phyloP scores from a whole-genome alignment of 1,140 invertebrate genomes.

The Galleria mellonella region DNA sequence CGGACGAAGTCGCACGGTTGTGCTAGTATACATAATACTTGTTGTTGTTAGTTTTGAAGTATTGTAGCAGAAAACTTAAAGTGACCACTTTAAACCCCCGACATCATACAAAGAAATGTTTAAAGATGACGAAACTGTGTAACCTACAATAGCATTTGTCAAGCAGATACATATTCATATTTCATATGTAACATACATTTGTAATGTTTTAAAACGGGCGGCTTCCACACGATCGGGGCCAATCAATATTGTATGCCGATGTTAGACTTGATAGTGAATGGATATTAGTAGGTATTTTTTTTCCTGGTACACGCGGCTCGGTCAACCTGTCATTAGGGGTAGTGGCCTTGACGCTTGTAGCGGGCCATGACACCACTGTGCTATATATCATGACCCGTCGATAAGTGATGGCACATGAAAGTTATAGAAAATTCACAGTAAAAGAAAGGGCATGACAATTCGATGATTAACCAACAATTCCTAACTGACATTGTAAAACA shows the following conservation, averaged over 20 bases:
- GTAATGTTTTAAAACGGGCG: constrained; percentile 6
- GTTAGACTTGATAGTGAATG: constrained; percentile 22
- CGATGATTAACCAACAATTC: too few relatives aligned
- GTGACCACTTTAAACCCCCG: too few relatives aligned
- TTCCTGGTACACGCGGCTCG: background rate
- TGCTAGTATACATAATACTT: too few relatives aligned
- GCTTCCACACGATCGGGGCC: constrained; percentile 6
- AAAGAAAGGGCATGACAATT: too few relatives aligned
- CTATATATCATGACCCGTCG: background rate
- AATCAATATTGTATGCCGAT: constrained; percentile 27
- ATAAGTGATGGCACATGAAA: background rate
- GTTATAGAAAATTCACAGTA: constrained; percentile 6
- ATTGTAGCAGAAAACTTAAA: too few relatives aligned
- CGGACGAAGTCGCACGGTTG: too few relatives aligned
- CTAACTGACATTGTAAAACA: too few relatives aligned
- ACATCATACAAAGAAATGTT: too few relatives aligned
- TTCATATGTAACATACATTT: constrained; percentile 7
- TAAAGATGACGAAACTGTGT: too few relatives aligned
- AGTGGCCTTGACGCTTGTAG: constrained; percentile 22
- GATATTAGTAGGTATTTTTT: constrained; percentile 8
- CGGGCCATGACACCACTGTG: constrained; percentile 18
- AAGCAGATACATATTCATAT: constrained; percentile 1
- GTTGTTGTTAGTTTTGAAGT: too few relatives aligned
- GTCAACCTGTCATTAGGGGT: constrained; percentile 27
- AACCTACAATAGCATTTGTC: too few relatives aligned